A percentile compares a stretch with the other conserved stretches of the same genome.
phyloP scores from a whole-genome alignment of 2,888 invertebrate species.

The Drosophila affinis region DNA sequence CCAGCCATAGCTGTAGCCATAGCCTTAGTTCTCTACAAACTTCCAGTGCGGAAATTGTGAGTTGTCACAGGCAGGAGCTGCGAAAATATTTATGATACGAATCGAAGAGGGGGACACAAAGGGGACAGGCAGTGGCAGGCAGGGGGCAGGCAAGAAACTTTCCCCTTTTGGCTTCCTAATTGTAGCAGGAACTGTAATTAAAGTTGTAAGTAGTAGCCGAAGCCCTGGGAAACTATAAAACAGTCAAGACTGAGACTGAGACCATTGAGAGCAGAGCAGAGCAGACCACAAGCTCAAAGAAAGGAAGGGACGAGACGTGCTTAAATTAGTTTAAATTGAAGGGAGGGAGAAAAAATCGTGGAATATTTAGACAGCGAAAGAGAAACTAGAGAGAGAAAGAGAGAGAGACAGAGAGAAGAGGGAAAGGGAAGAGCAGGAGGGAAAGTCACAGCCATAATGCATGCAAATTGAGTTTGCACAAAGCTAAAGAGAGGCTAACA shows the following conservation, averaged over 20 bases:
- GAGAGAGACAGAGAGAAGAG: too few relatives aligned
- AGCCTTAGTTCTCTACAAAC: conserved; percentile 30
- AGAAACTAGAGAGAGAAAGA: too few relatives aligned
- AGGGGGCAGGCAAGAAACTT: conserved; percentile 23
- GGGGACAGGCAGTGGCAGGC: neutral
- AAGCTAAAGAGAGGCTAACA: conserved; percentile 1
- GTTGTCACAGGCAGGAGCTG: conserved; percentile 54
- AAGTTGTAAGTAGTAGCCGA: conserved; percentile 44
- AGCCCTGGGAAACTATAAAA: conserved; percentile 42
- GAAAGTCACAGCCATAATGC: conserved; percentile 41
- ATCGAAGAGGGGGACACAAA: conserved; percentile 37
- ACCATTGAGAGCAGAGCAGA: neutral
- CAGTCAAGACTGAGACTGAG: conserved; percentile 10
- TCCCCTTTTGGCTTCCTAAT: conserved; percentile 31
- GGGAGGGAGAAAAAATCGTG: conserved; percentile 1
- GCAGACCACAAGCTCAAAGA: conserved; percentile 5
- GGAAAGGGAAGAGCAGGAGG: neutral
- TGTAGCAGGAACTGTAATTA: conserved; percentile 65
- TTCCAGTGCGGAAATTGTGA: conserved; percentile 59
- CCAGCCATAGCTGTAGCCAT: neutral
- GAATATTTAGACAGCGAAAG: conserved; percentile 1
- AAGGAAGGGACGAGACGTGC: conserved; percentile 9
- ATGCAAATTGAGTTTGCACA: conserved; percentile 59
- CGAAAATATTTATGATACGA: conserved; percentile 51
- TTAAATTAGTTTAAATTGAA: conserved; percentile 56